Evolutionary conservation across 2,797 vertebrate species (phyloP).

Genomic region (Chaetophractus vellerosus): DNA sequence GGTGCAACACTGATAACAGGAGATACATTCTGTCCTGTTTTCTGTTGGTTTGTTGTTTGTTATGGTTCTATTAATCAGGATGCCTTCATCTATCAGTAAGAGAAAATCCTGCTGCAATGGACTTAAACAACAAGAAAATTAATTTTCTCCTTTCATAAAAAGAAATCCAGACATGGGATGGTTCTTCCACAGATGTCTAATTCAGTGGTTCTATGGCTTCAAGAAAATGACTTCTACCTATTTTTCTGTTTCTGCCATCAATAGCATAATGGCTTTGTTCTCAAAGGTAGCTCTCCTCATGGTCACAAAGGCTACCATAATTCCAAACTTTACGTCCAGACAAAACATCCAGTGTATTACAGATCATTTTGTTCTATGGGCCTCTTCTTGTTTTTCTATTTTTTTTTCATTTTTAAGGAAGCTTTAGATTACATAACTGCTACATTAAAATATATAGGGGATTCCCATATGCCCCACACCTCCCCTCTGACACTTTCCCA

Average conservation of each 20-base stretch:
- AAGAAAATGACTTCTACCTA: neutral
- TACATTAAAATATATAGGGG: too few species aligned
- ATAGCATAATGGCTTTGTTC: neutral
- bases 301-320: neutral
- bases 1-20: neutral
- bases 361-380: neutral
- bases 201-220: neutral
- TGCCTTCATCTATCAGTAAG: neutral
- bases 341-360: neutral
- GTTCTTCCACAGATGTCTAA: neutral
- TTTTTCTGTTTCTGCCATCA: neutral
- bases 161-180: neutral
- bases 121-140: neutral
- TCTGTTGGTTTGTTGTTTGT: neutral
- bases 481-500: too few species aligned
- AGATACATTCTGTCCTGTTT: neutral
- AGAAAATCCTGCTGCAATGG: neutral
- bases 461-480: too few species aligned
- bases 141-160: neutral
- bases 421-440: too few species aligned
- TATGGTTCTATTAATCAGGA: neutral
- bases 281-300: neutral
- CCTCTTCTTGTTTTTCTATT: neutral
- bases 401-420: too few species aligned
- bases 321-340: constrained; percentile 8